A percentile compares a stretch with the other conserved stretches of the same genome.
These are phyloP conservation scores for Vesta saturnalis DNA, from an alignment of 2,888 invertebrate species.

Conservation along the genomic window DNA sequence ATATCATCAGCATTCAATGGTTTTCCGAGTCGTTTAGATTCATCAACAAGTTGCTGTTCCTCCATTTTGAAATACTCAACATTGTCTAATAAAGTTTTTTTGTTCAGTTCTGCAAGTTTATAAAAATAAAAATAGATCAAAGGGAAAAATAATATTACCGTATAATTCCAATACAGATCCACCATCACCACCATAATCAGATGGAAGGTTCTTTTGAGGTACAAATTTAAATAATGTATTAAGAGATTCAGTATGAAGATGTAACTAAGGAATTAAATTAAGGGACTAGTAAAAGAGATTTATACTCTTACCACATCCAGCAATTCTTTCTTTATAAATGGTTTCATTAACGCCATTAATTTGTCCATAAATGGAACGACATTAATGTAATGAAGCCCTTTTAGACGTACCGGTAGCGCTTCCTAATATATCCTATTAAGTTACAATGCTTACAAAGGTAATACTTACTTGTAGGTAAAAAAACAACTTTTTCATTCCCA, in stretches of 20 bases:
- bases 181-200: conserved; percentile 46
- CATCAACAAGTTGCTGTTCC: conserved; percentile 65
- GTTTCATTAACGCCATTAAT: conserved; percentile 73
- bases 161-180: conserved; percentile 45
- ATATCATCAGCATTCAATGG: conserved; percentile 69
- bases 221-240: conserved; percentile 50
- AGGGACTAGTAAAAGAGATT: too few relatives aligned
- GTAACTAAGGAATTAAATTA: conserved; percentile 53
- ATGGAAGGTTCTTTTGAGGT: conserved; percentile 46
- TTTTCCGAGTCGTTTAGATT: conserved; percentile 69
- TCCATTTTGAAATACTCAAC: conserved; percentile 62
- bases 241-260: conserved; percentile 48
- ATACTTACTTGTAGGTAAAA: conserved; percentile 70
- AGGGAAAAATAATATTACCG: too few relatives aligned
- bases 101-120: conserved; percentile 26
- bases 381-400: conserved; percentile 76
- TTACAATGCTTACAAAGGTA: too few relatives aligned
- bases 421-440: conserved; percentile 40
- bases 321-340: conserved; percentile 78
- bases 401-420: conserved; percentile 70
- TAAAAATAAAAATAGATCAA: too few relatives aligned
- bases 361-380: conserved; percentile 77
- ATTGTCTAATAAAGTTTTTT: conserved; percentile 54
- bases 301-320: conserved; percentile 49
- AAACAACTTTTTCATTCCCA: conserved; percentile 72